Evolutionary conservation across 2,113 vertebrate genomes (phyloP).

Genomic region (Gadus macrocephalus): DNA sequence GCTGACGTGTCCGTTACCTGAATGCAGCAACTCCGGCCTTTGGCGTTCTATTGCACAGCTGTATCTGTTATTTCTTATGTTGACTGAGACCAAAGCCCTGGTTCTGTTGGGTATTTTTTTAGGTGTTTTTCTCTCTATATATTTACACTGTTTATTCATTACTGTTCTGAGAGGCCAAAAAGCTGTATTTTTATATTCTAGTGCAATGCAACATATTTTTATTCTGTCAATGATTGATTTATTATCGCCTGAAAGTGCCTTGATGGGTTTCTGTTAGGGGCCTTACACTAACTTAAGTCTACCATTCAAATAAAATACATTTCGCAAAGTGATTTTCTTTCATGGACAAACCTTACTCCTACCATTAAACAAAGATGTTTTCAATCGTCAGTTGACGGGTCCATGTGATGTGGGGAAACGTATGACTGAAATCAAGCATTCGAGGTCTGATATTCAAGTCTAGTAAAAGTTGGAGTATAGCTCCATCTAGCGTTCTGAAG

Average conservation of each 20-base stretch:
- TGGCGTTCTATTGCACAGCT: constrained; percentile 23
- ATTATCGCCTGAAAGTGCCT: no score
- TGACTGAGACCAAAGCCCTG: constrained; percentile 37
- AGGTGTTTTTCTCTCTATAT: neutral
- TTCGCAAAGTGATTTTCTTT: no score
- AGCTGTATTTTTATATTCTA: no score
- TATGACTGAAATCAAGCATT: neutral
- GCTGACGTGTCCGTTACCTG: constrained; percentile 4
- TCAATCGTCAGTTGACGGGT: neutral
- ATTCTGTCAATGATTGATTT: no score
- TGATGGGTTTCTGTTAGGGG: no score
- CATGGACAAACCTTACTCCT: no score
- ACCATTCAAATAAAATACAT: no score
- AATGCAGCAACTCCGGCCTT: neutral
- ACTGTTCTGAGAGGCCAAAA: no score
- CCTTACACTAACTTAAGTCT: no score
- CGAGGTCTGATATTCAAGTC: neutral
- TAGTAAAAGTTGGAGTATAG: constrained; percentile 15
- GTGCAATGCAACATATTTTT: no score
- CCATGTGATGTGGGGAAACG: neutral
- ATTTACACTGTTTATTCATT: neutral
- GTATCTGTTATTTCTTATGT: constrained; percentile 25
- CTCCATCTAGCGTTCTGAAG: constrained; percentile 47
- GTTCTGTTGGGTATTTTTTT: constrained; percentile 50
- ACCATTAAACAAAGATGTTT: no score